Conservation (phyloP, 2,797 vertebrate species). For the Sebastes diaconus region DNA sequence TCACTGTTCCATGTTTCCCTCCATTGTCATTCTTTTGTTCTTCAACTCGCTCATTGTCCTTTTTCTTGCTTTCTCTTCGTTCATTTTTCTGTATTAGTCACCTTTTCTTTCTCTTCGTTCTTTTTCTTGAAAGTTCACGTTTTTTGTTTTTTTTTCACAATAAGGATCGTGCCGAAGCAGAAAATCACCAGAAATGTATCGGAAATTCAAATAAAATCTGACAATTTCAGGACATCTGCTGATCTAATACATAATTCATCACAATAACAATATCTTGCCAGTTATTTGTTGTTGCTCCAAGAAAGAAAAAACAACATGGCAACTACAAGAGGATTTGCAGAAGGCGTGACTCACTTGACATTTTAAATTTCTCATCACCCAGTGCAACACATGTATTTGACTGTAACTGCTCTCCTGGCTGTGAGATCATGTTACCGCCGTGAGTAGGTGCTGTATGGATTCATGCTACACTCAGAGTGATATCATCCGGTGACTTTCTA, state of each 20-base stretch:
- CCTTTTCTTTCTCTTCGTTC: neutral
- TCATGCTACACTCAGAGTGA: conserved; percentile 35
- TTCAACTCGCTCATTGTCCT: neutral
- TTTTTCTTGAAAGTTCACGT: neutral
- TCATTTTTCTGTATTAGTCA: neutral
- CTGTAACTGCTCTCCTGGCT: conserved; percentile 32
- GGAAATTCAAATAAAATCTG: neutral
- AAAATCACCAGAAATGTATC: neutral
- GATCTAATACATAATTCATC: neutral
- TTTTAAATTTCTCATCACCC: conserved; percentile 32
- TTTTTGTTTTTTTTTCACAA: neutral
- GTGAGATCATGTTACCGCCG: conserved; percentile 38
- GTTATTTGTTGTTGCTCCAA: neutral
- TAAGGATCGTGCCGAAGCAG: neutral
- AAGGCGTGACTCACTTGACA: conserved; percentile 36
- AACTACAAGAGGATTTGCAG: conserved; percentile 5
- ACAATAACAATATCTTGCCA: neutral
- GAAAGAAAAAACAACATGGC: neutral
- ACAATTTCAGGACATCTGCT: neutral
- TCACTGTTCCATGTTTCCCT: neutral
- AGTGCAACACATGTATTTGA: conserved; percentile 10
- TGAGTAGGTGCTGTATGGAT: conserved; percentile 22
- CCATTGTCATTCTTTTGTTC: neutral
- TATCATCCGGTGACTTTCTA: conserved; percentile 41
- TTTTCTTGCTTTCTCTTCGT: neutral